A percentile compares a stretch with the other conserved stretches of the same genome.
Conservation (phyloP, 2,888 invertebrate species). For the Leptinotarsa tumamoca region DNA sequence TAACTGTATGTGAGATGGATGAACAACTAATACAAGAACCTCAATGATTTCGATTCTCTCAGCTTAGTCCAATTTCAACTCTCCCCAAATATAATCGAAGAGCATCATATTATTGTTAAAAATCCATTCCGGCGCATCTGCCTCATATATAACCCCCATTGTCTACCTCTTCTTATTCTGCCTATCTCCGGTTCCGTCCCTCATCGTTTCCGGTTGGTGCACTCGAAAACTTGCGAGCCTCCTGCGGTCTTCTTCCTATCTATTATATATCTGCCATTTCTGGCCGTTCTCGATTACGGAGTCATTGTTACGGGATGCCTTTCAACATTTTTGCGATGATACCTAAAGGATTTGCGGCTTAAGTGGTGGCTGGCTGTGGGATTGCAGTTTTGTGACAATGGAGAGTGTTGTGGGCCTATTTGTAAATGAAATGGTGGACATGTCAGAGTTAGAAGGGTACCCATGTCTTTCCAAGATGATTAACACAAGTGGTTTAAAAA, state of each 20-base stretch:
- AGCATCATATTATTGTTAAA: slow-evolving; percentile 62
- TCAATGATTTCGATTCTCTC: no score
- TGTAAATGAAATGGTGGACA: not conserved
- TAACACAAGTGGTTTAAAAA: no score
- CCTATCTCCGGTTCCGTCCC: slow-evolving; percentile 67
- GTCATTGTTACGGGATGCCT: slow-evolving; percentile 50
- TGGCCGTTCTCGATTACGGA: slow-evolving; percentile 50
- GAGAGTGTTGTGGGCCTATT: slow-evolving; percentile 13
- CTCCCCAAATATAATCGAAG: slow-evolving; percentile 56
- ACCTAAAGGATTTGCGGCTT: slow-evolving; percentile 42
- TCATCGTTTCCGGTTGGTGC: slow-evolving; percentile 66
- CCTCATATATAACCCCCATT: slow-evolving; percentile 62
- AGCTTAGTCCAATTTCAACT: not conserved
- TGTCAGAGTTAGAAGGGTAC: no score
- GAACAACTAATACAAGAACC: no score
- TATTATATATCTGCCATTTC: slow-evolving; percentile 51
- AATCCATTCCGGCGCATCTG: slow-evolving; percentile 64
- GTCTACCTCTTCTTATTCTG: slow-evolving; percentile 66
- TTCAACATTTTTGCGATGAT: slow-evolving; percentile 44
- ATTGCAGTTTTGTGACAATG: slow-evolving; percentile 30
- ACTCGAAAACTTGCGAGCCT: slow-evolving; percentile 65
- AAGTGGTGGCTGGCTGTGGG: slow-evolving; percentile 37
- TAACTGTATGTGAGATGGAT: no score
- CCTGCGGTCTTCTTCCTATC: slow-evolving; percentile 55
- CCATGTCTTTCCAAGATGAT: no score